Percentiles rank a stretch among this genome's conserved stretches.
Conservation (phyloP, 2,797 vertebrate genomes). For the Arnoldichthys spilopterus region DNA sequence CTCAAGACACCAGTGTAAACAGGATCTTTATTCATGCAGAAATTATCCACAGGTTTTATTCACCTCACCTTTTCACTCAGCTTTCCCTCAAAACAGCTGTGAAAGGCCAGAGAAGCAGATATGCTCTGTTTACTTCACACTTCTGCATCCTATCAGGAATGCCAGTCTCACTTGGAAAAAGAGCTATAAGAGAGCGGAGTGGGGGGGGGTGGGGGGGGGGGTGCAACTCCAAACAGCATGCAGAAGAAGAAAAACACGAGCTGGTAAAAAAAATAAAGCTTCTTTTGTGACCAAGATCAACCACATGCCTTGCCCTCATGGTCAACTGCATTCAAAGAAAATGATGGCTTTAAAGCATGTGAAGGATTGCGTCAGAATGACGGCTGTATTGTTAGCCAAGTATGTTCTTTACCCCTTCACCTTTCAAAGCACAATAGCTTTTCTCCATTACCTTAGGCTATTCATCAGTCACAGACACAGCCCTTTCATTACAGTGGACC, state of each 20-base stretch:
- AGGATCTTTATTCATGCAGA: too few relatives aligned
- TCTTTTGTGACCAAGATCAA: background rate
- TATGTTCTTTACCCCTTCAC: background rate
- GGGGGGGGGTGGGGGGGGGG: background rate
- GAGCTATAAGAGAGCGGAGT: background rate
- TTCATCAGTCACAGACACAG: background rate
- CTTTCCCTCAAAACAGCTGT: too few relatives aligned
- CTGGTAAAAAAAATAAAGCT: background rate
- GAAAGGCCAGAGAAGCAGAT: too few relatives aligned
- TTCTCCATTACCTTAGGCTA: background rate
- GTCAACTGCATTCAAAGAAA: background rate
- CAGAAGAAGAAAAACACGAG: background rate
- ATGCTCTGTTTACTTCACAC: too few relatives aligned
- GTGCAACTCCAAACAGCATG: background rate
- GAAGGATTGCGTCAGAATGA: background rate
- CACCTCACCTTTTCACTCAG: too few relatives aligned
- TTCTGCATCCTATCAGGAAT: background rate
- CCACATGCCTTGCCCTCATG: background rate
- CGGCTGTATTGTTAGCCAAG: background rate
- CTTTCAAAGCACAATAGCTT: constrained; percentile 6
- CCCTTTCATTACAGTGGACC: background rate
- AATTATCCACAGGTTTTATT: too few relatives aligned
- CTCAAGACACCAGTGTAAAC: too few relatives aligned
- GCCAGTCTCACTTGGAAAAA: background rate
- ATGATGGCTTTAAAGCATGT: background rate